phyloP scores from a whole-genome alignment of 2,113 vertebrate genomes.

The Aptenodytes patagonicus region DNA sequence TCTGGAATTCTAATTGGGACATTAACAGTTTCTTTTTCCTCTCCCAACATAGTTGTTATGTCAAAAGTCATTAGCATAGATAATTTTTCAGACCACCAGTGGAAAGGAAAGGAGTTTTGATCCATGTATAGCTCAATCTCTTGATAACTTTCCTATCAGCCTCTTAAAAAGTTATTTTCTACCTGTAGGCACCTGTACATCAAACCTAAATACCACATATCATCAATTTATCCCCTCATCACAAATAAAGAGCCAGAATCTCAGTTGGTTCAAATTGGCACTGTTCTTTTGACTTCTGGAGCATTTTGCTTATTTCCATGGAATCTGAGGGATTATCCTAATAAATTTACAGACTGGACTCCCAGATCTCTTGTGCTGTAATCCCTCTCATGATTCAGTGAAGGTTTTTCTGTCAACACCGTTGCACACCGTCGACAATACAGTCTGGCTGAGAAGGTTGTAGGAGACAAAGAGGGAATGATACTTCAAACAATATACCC shows the following conservation, averaged over 20 bases:
- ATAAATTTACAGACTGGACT: not conserved
- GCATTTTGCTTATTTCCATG: not conserved
- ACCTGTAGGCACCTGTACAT: slow-evolving; percentile 56
- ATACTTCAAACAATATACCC: not conserved
- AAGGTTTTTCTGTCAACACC: not conserved
- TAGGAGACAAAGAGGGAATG: not conserved
- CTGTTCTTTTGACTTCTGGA: slow-evolving; percentile 2
- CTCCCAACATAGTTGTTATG: not conserved
- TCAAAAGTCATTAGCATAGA: slow-evolving; percentile 15
- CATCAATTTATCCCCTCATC: slow-evolving; percentile 60
- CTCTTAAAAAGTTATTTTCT: slow-evolving; percentile 50
- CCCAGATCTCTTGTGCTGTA: not conserved
- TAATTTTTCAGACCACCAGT: slow-evolving; percentile 56
- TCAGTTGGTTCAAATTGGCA: not conserved
- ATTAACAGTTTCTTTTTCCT: not conserved
- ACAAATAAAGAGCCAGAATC: slow-evolving; percentile 70
- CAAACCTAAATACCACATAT: slow-evolving; percentile 41
- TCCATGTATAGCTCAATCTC: slow-evolving; percentile 32
- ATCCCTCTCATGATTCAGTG: not conserved
- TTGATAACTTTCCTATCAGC: slow-evolving; percentile 29
- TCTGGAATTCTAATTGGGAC: slow-evolving; percentile 45
- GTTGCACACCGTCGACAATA: not conserved
- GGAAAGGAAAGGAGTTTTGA: slow-evolving; percentile 65
- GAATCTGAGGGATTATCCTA: not conserved
- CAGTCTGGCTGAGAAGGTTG: not conserved